Evolutionary conservation across 2,797 vertebrate genomes (phyloP), one percentile per base, ranked within the genome.

Genomic region (Sardinella longiceps): DNA sequence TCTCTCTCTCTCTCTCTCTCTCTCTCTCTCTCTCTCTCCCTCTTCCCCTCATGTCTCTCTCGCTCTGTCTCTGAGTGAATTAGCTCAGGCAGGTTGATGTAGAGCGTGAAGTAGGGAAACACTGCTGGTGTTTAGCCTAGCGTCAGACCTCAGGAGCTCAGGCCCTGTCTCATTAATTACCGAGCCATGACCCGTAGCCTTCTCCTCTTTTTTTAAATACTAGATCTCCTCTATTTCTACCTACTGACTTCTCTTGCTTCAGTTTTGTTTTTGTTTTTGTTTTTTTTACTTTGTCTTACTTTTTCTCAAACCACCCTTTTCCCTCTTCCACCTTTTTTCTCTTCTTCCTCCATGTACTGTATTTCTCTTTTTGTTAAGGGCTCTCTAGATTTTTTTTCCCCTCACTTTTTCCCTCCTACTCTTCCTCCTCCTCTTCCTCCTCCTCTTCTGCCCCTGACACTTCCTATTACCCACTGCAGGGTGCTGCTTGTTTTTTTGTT

Each of bases 81-180:
- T 63, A 63, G 60, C 5, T 25, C 11, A 25, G 25, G 60, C 60
- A 51, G 25, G 48, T 45, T 77, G 11, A 20, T 80, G 74, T 63
- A n/a, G 80, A 43, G 81, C 48, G 63, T 77, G 18, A 56, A 63
- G 46, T 46, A 30, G 60, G 10, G 60, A 30, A n/a, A 30, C 15
- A 60, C 50, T 9, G 51, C 11, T 18, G 46, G 39, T 5, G 43
- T 60, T 83, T 83, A 80, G 12, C 11, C 63, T 80, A 15, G 33
- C 45, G 83, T 53, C 43, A 51, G 45, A 82, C 83, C 39, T 20
- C 87, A 80, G 85, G 82, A 84, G 84, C 82, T 81, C 80, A 1
- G 28, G 80, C 46, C 81, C 48, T 39, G 18, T 12, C 66, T 85
- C 85, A 90, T 88, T 84, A 90, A 89, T 89, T 82, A 81, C 86